phyloP scores from a whole-genome alignment of 2,888 invertebrate species.

The Neoascia interrupta region DNA sequence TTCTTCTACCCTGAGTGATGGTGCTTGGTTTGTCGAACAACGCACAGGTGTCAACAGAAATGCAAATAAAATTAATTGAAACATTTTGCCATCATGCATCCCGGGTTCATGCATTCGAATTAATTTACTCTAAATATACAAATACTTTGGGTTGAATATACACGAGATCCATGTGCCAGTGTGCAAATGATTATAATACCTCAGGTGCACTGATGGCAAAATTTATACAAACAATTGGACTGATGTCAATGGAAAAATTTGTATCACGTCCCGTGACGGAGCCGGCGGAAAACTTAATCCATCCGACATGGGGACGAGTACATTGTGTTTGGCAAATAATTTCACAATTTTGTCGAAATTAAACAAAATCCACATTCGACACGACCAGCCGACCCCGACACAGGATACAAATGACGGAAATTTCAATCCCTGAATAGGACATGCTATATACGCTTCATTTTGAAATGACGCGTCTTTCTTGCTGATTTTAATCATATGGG shows the following conservation, averaged over 20 bases:
- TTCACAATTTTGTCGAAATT: conserved; percentile 47
- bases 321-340: conserved; percentile 46
- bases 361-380: conserved; percentile 17
- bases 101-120: conserved; percentile 77
- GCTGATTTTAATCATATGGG: conserved; percentile 1
- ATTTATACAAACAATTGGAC: conserved; percentile 4
- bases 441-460: conserved; percentile 6
- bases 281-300: conserved; percentile 43
- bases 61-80: conserved; percentile 75
- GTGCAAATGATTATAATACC: conserved; percentile 40
- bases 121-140: conserved; percentile 77
- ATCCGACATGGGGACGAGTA: conserved; percentile 38
- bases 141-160: conserved; percentile 50
- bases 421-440: neutral
- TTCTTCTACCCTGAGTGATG: neutral
- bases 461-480: no score
- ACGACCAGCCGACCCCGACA: neutral
- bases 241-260: neutral
- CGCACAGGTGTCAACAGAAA: conserved; percentile 76
- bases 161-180: neutral
- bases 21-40: conserved; percentile 70
- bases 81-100: conserved; percentile 69
- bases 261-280: conserved; percentile 34
- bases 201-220: conserved; percentile 18
- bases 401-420: conserved; percentile 4